phyloP scores from a whole-genome alignment of 2,797 vertebrate genomes.

The Tauraco hartlaubi region DNA sequence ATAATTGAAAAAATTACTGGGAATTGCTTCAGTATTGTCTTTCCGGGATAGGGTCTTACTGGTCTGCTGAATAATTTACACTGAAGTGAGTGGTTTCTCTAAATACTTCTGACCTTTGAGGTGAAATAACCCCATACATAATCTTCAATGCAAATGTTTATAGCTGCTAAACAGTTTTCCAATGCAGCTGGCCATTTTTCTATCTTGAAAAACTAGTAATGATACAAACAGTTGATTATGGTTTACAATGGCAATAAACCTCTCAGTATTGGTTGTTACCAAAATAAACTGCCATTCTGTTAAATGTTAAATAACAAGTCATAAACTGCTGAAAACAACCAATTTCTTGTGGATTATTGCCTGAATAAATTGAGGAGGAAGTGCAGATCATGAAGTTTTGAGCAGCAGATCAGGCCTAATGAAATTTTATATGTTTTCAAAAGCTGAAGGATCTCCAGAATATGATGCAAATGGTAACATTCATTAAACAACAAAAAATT shows the following conservation, averaged over 20 bases:
- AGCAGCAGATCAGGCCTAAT: slow-evolving; percentile 62
- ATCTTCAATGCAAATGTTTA: slow-evolving; percentile 51
- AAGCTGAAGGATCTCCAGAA: slow-evolving; percentile 4
- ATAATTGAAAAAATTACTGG: neutral
- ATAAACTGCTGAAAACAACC: slow-evolving; percentile 83
- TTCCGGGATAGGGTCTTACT: slow-evolving; percentile 6
- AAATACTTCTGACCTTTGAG: slow-evolving; percentile 43
- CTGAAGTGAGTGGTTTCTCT: neutral
- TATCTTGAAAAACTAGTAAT: slow-evolving; percentile 73
- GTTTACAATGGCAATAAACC: slow-evolving; percentile 83
- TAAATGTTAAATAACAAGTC: slow-evolving; percentile 86
- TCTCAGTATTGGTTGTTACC: slow-evolving; percentile 81
- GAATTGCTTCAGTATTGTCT: neutral
- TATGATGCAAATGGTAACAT: neutral
- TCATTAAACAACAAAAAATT: neutral
- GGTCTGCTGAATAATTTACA: neutral
- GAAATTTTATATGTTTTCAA: slow-evolving; percentile 15
- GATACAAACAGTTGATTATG: slow-evolving; percentile 79
- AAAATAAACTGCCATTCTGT: slow-evolving; percentile 83
- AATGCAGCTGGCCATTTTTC: slow-evolving; percentile 72
- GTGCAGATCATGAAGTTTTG: slow-evolving; percentile 66
- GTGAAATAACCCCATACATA: slow-evolving; percentile 25
- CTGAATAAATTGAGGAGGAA: slow-evolving; percentile 78
- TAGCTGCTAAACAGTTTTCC: slow-evolving; percentile 52
- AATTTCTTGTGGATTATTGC: slow-evolving; percentile 81